Evolutionary conservation across 1,140 invertebrate species (phyloP).

Genomic region (Nephotettix cincticeps): DNA sequence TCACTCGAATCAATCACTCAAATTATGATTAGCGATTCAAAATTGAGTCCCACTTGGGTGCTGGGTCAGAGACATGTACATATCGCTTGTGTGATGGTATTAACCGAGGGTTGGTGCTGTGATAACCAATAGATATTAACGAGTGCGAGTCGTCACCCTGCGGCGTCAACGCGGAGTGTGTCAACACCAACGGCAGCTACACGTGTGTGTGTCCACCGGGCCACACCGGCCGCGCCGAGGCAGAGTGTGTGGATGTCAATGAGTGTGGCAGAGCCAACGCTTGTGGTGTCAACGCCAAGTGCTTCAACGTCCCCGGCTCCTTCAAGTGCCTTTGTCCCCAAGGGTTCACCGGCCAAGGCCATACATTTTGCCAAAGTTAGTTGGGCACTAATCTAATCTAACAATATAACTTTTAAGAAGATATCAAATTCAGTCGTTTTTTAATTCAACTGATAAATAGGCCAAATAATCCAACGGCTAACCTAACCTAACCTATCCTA

Average conservation of each 20-base stretch:
- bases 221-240: conserved; percentile 56
- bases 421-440: too few species aligned
- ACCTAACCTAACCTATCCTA: too few species aligned
- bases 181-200: conserved; percentile 72
- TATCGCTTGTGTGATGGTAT: neutral
- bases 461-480: too few species aligned
- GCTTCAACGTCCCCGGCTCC: conserved; percentile 72
- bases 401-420: neutral
- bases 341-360: conserved; percentile 61
- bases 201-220: conserved; percentile 73
- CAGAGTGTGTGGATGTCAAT: conserved; percentile 62
- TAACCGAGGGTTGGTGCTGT: conserved; percentile 17
- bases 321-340: conserved; percentile 71
- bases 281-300: conserved; percentile 70
- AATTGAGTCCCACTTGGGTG: too few species aligned
- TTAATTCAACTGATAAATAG: too few species aligned
- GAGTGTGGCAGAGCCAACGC: conserved; percentile 60
- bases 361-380: conserved; percentile 77
- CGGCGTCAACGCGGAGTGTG: conserved; percentile 67
- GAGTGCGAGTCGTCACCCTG: conserved; percentile 60
- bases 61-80: too few species aligned
- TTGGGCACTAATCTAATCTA: conserved; percentile 43
- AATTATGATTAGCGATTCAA: too few species aligned
- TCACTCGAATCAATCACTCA: too few species aligned
- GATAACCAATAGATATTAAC: conserved; percentile 50